Conservation (phyloP, 2,888 invertebrate genomes). For the Podabrus alpinus region DNA sequence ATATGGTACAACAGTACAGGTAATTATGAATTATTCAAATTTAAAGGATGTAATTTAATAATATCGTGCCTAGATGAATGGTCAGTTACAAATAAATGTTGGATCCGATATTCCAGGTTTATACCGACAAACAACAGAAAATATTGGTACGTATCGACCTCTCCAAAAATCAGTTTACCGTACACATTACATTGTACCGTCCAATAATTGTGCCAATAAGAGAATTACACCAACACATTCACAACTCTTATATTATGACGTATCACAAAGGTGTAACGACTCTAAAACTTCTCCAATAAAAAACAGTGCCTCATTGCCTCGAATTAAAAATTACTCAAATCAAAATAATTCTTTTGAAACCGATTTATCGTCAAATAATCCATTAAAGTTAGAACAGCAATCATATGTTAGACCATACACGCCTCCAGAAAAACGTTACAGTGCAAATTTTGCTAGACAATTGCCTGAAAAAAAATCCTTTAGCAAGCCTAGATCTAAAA, state of each 20-base stretch:
- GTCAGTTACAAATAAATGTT: slow-evolving; percentile 46
- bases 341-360: slow-evolving; percentile 13
- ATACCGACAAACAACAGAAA: slow-evolving; percentile 54
- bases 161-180: slow-evolving; percentile 50
- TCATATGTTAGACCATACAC: slow-evolving; percentile 43
- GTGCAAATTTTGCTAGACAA: slow-evolving; percentile 46
- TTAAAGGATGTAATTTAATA: neutral
- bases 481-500: slow-evolving; percentile 38
- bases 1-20: slow-evolving; percentile 60
- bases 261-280: slow-evolving; percentile 8
- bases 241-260: slow-evolving; percentile 14
- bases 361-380: slow-evolving; percentile 13
- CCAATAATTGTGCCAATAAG: slow-evolving; percentile 51
- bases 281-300: slow-evolving; percentile 8
- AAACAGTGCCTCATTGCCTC: slow-evolving; percentile 20
- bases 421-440: slow-evolving; percentile 52
- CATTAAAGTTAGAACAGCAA: slow-evolving; percentile 14
- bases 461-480: slow-evolving; percentile 25
- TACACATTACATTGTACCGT: slow-evolving; percentile 50
- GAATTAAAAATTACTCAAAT: slow-evolving; percentile 18
- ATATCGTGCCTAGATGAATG: slow-evolving; percentile 44
- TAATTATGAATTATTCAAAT: slow-evolving; percentile 29
- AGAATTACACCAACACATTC: slow-evolving; percentile 45
- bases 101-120: slow-evolving; percentile 48
- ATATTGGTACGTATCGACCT: slow-evolving; percentile 55